Evolutionary conservation across 2,113 vertebrate species (phyloP).

Genomic region (Zosterops pallidus): DNA sequence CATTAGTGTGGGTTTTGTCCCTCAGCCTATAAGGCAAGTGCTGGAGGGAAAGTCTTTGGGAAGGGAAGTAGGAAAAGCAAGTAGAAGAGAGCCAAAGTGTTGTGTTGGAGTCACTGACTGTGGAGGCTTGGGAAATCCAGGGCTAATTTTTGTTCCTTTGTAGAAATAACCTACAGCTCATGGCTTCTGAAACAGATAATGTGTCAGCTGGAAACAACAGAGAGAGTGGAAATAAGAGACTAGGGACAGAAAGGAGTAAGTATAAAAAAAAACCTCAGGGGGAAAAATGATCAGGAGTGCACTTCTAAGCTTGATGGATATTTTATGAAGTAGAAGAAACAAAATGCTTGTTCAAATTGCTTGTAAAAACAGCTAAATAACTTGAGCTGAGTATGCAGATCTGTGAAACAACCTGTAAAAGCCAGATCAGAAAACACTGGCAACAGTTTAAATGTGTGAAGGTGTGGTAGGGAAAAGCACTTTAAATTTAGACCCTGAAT

Average conservation of each 20-base stretch:
- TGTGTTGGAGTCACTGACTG: neutral
- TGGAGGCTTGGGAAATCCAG: neutral
- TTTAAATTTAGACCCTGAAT: neutral
- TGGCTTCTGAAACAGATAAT: neutral
- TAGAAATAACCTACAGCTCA: neutral
- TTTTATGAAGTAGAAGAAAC: constrained; percentile 15
- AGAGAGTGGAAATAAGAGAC: neutral
- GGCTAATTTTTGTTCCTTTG: neutral
- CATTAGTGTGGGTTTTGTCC: neutral
- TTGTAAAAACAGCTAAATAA: neutral
- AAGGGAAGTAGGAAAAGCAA: neutral
- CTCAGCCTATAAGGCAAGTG: neutral
- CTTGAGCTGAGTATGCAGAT: neutral
- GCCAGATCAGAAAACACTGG: neutral
- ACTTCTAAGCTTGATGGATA: neutral
- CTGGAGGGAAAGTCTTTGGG: neutral
- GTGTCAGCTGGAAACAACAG: neutral
- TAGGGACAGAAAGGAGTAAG: neutral
- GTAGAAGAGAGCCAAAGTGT: neutral
- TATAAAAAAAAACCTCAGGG: neutral
- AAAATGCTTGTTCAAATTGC: neutral
- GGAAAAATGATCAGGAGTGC: neutral
- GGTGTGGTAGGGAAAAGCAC: rapidly evolving
- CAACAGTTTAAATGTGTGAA: neutral
- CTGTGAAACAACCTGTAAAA: neutral